These are phyloP conservation scores for Orchestes rusci DNA, from an alignment of 2,888 invertebrate species.

Conservation along the genomic window DNA sequence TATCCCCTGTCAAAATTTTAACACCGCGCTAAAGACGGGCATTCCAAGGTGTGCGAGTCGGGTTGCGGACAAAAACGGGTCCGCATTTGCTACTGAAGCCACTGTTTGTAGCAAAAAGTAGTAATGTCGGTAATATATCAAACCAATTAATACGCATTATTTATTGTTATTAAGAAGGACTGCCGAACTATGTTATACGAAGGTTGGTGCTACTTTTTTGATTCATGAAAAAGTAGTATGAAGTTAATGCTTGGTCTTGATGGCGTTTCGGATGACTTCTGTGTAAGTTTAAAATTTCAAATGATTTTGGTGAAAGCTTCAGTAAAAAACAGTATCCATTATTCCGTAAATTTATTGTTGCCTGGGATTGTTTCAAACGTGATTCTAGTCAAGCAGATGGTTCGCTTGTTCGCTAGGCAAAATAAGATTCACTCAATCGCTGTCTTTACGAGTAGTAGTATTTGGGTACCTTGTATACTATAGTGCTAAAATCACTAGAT, in stretches of 20 bases:
- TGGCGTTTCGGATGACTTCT: constrained; percentile 13
- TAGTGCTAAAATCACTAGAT: no score
- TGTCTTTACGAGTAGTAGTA: no score
- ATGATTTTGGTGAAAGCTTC: not conserved
- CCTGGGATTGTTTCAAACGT: no score
- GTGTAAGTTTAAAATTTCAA: constrained; percentile 11
- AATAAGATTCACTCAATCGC: no score
- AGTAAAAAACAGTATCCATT: no score
- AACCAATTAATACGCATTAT: constrained; percentile 45
- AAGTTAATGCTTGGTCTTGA: constrained; percentile 19
- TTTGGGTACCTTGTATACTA: no score
- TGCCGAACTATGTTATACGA: constrained; percentile 37
- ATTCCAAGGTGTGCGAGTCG: constrained; percentile 11
- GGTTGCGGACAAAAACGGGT: constrained; percentile 10
- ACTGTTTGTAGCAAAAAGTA: constrained; percentile 15
- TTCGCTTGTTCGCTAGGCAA: no score
- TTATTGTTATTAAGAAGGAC: constrained; percentile 40
- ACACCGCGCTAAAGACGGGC: constrained; percentile 13
- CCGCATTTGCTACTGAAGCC: constrained; percentile 13
- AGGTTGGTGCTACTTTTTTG: constrained; percentile 12
- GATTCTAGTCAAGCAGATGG: no score
- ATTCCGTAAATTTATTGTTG: no score
- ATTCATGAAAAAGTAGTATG: constrained; percentile 14
- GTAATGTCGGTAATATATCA: constrained; percentile 41
- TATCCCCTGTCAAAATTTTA: constrained; percentile 21